Percentiles rank a stretch among this genome's conserved stretches.
Conservation (phyloP, 2,888 invertebrate species). For the Harpalus rufipes region DNA sequence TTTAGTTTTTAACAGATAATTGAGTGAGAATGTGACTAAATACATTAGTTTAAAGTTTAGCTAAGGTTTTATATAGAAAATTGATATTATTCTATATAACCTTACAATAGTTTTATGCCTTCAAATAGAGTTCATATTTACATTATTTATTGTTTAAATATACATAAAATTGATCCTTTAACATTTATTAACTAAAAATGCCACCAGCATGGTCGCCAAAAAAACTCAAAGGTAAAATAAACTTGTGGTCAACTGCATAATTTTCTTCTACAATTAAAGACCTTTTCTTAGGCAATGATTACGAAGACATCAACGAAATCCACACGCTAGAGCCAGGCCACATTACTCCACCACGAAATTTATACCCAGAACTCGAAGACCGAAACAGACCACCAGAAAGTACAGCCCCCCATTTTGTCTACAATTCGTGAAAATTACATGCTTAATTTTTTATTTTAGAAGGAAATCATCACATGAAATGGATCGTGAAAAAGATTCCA, state of each 20-base stretch:
- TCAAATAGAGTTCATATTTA: not conserved
- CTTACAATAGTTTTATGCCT: not conserved
- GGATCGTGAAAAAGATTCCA: conserved; percentile 79
- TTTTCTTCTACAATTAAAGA: not conserved
- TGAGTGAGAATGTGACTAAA: conserved; percentile 2
- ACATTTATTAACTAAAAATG: conserved; percentile 25
- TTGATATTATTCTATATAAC: conserved; percentile 10
- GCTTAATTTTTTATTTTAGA: conserved; percentile 32
- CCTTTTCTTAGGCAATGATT: conserved; percentile 16
- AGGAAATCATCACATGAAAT: conserved; percentile 56
- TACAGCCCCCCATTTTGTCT: not conserved
- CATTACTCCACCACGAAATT: conserved; percentile 55
- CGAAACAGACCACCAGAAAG: conserved; percentile 37
- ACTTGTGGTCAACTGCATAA: not conserved
- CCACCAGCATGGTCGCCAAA: conserved; percentile 64
- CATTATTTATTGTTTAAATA: conserved; percentile 18
- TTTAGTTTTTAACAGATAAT: conserved; percentile 20
- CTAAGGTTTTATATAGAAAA: not conserved
- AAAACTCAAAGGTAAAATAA: conserved; percentile 53
- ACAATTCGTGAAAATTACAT: conserved; percentile 8
- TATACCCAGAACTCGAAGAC: conserved; percentile 10
- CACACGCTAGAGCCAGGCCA: conserved; percentile 40
- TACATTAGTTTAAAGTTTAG: not conserved
- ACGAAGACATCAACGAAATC: conserved; percentile 22
- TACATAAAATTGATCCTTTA: not conserved